Percentiles rank a stretch among this genome's conserved stretches.
Evolutionary conservation across 2,888 invertebrate genomes (phyloP).

Genomic region (Mythimna pallens): DNA sequence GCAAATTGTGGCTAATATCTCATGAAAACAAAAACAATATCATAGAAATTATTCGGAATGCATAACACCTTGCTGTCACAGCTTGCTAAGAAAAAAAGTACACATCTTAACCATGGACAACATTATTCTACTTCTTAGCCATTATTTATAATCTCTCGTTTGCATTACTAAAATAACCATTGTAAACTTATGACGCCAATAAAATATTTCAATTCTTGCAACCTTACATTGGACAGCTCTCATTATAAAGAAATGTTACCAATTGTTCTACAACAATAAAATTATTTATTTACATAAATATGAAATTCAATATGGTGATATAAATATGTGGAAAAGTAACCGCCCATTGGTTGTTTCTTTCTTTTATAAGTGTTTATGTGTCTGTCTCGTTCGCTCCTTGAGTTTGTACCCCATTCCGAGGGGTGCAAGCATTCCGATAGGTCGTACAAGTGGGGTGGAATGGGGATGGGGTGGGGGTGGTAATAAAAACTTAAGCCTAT

Average conservation of each 20-base stretch:
- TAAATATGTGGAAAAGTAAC: constrained; percentile 40
- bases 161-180: constrained; percentile 28
- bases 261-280: constrained; percentile 54
- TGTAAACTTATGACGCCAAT: constrained; percentile 28
- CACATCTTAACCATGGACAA: constrained; percentile 42
- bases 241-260: constrained; percentile 46
- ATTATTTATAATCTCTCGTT: constrained; percentile 26
- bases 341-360: constrained; percentile 67
- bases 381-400: constrained; percentile 77
- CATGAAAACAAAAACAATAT: not conserved
- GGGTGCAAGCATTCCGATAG: constrained; percentile 76
- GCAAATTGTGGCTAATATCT: not conserved
- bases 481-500: constrained; percentile 85
- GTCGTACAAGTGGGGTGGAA: constrained; percentile 70
- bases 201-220: constrained; percentile 40
- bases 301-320: constrained; percentile 48
- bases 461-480: constrained; percentile 70
- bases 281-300: constrained; percentile 48
- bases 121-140: constrained; percentile 34
- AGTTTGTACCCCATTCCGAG: constrained; percentile 65
- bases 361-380: constrained; percentile 69
- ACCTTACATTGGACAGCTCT: constrained; percentile 32
- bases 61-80: constrained; percentile 10
- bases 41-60: not conserved
- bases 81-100: constrained; percentile 13